Evolutionary conservation across 2,888 invertebrate genomes (phyloP).

Genomic region (Desoria tigrina): DNA sequence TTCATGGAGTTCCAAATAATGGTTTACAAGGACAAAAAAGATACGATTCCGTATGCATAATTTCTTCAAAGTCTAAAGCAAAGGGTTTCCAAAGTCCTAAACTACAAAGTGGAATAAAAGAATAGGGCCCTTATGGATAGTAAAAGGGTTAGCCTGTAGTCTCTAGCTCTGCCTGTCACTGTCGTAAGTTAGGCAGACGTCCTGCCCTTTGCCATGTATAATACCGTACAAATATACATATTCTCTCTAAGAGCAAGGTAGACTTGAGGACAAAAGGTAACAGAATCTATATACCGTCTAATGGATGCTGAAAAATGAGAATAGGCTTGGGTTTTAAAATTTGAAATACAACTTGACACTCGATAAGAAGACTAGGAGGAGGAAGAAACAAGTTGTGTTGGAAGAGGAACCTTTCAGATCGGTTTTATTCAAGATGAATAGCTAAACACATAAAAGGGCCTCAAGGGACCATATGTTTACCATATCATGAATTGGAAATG

Average conservation of each 20-base stretch:
- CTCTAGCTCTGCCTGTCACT: neutral
- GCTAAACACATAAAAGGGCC: neutral
- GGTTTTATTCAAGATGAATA: slow-evolving; percentile 4
- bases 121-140: neutral
- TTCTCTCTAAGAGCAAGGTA: neutral
- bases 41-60: slow-evolving; percentile 1
- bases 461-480: slow-evolving; percentile 33
- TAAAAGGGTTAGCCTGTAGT: neutral
- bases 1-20: slow-evolving; percentile 4
- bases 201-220: slow-evolving; percentile 12
- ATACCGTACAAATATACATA: neutral
- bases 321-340: slow-evolving; percentile 8
- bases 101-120: neutral
- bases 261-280: slow-evolving; percentile 6
- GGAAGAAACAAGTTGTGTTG: slow-evolving; percentile 3
- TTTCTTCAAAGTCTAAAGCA: neutral
- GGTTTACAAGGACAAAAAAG: slow-evolving; percentile 5
- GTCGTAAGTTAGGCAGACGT: slow-evolving; percentile 14
- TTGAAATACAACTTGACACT: slow-evolving; percentile 24
- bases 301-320: slow-evolving; percentile 1
- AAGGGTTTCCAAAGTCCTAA: no score
- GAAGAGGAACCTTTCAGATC: slow-evolving; percentile 1
- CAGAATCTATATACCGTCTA: no score
- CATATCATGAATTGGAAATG: slow-evolving; percentile 32
- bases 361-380: slow-evolving; percentile 1